A percentile compares a stretch with the other conserved stretches of the same genome.
These are phyloP conservation scores for Phalangium opilio DNA, from an alignment of 2,888 invertebrate genomes.

Conservation along the genomic window DNA sequence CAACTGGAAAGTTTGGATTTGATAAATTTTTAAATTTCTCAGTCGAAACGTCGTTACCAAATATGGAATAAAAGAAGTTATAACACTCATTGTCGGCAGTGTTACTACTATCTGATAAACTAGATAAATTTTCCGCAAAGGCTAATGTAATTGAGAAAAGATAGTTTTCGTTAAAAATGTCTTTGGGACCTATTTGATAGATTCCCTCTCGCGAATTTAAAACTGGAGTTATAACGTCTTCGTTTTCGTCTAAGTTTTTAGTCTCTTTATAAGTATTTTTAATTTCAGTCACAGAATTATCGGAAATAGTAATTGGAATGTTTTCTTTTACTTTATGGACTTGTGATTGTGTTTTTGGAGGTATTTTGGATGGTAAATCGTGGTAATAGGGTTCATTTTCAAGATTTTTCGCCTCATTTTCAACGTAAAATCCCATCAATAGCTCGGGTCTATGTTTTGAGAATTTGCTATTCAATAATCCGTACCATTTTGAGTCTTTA, in stretches of 20 bases:
- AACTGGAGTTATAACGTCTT: constrained; percentile 10
- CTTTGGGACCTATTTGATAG: constrained; percentile 32
- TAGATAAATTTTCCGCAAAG: constrained; percentile 30
- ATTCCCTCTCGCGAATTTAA: constrained; percentile 28
- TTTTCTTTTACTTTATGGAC: too few species aligned
- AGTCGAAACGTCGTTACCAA: constrained; percentile 34
- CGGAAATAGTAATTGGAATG: too few species aligned
- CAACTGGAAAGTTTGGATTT: constrained; percentile 31
- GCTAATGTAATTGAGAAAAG: constrained; percentile 33
- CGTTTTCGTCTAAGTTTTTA: too few species aligned
- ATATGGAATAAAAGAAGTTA: constrained; percentile 33
- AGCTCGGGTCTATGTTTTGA: constrained; percentile 31
- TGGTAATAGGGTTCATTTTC: neutral
- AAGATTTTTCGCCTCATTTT: constrained; percentile 25
- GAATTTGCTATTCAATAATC: constrained; percentile 32
- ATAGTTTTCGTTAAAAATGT: constrained; percentile 29
- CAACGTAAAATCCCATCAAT: constrained; percentile 29
- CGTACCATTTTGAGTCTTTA: constrained; percentile 31
- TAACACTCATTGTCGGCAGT: constrained; percentile 21
- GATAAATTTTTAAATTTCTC: constrained; percentile 32
- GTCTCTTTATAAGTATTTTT: too few species aligned
- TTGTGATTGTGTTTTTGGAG: too few species aligned
- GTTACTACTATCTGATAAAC: constrained; percentile 6
- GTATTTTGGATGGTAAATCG: neutral
- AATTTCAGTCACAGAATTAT: too few species aligned